These are phyloP conservation scores for Drosophila nr. medialis DNA, from an alignment of 2,888 invertebrate species.

Conservation along the genomic window DNA sequence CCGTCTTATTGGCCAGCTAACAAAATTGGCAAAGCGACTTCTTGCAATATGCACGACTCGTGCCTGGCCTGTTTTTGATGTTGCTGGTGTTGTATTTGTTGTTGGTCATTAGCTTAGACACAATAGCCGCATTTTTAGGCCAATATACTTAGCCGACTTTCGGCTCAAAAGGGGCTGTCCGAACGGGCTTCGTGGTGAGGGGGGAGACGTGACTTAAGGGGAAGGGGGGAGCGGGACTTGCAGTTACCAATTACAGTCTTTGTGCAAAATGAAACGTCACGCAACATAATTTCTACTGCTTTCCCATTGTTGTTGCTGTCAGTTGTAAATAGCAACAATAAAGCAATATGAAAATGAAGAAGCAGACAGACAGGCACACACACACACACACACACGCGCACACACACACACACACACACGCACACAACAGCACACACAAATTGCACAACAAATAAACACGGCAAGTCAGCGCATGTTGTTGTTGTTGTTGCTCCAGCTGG, in stretches of 20 bases:
- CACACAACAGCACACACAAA: conserved; percentile 47
- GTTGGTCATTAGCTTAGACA: conserved; percentile 62
- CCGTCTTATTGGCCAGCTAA: conserved; percentile 3
- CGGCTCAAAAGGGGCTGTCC: neutral
- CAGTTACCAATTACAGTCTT: conserved; percentile 72
- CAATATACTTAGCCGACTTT: conserved; percentile 73
- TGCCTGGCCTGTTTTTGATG: conserved; percentile 57
- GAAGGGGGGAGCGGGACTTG: conserved; percentile 12
- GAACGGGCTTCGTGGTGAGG: neutral
- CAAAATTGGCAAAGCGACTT: conserved; percentile 55
- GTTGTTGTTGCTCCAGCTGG: conserved; percentile 23
- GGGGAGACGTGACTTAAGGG: neutral
- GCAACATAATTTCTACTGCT: conserved; percentile 81
- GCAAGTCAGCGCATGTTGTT: conserved; percentile 51
- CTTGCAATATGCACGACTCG: conserved; percentile 38
- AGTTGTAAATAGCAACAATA: conserved; percentile 42
- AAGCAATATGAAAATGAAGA: conserved; percentile 48
- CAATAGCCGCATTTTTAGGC: conserved; percentile 61
- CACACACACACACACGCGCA: conserved; percentile 47
- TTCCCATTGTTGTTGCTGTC: conserved; percentile 59
- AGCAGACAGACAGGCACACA: conserved; percentile 43
- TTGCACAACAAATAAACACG: conserved; percentile 78
- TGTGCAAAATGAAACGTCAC: conserved; percentile 81
- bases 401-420: conserved; percentile 10
- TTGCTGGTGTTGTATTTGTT: conserved; percentile 24